Conservation (phyloP, 2,888 invertebrate genomes). For the Ennomos quercinarius region DNA sequence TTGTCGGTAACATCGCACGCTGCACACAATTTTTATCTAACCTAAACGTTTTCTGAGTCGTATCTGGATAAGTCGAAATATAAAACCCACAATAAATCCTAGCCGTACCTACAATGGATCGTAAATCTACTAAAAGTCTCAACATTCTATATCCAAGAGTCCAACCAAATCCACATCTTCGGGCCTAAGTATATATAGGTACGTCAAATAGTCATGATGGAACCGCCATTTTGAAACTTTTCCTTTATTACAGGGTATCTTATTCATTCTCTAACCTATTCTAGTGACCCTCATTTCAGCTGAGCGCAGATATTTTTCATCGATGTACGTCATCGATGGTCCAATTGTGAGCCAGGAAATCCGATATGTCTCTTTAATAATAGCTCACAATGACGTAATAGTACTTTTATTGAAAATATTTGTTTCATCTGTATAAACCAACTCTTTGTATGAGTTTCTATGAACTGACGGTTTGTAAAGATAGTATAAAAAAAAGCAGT, state of each 20-base stretch:
- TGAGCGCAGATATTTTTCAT: slow-evolving; percentile 63
- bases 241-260: slow-evolving; percentile 32
- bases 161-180: slow-evolving; percentile 28
- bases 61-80: slow-evolving; percentile 31
- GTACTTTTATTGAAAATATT: slow-evolving; percentile 11
- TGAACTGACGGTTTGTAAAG: no score
- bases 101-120: slow-evolving; percentile 19
- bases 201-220: slow-evolving; percentile 37
- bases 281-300: slow-evolving; percentile 60
- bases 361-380: slow-evolving; percentile 26
- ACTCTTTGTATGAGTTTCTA: not conserved
- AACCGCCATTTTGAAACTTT: slow-evolving; percentile 39
- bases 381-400: slow-evolving; percentile 6
- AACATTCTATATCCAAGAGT: slow-evolving; percentile 36
- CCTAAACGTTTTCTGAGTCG: slow-evolving; percentile 33
- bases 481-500: no score
- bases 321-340: slow-evolving; percentile 42
- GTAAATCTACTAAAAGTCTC: slow-evolving; percentile 33
- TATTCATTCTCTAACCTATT: slow-evolving; percentile 58
- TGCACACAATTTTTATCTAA: slow-evolving; percentile 33
- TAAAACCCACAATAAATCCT: slow-evolving; percentile 31
- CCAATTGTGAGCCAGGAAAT: slow-evolving; percentile 22
- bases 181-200: slow-evolving; percentile 23
- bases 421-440: not conserved
- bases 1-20: slow-evolving; percentile 34